These are phyloP conservation scores for Lomographa bimaculata DNA, from an alignment of 2,888 invertebrate species.

Conservation along the genomic window DNA sequence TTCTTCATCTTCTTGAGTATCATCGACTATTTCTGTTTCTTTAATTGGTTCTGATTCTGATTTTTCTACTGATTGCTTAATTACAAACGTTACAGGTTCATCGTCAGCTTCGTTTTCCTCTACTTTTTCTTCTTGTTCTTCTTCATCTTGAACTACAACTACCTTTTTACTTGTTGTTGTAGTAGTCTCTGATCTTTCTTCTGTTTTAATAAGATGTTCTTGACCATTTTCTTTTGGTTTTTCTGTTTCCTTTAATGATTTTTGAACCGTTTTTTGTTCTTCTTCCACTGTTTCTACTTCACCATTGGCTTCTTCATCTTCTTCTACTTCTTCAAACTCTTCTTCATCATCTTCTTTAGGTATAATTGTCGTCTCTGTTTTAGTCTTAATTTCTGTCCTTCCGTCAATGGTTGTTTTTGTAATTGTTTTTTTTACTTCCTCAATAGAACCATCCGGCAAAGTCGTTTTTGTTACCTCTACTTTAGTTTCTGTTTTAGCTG, in stretches of 20 bases:
- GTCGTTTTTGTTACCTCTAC: slow-evolving; percentile 68
- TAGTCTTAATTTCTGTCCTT: slow-evolving; percentile 69
- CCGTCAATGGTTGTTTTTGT: slow-evolving; percentile 74
- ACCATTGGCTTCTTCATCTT: slow-evolving; percentile 50
- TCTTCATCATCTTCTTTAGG: slow-evolving; percentile 65
- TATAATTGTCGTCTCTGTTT: slow-evolving; percentile 68
- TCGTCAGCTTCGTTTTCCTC: slow-evolving; percentile 46
- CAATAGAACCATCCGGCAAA: slow-evolving; percentile 66
- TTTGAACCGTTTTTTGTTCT: no score
- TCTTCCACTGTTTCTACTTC: slow-evolving; percentile 36
- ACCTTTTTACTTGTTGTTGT: slow-evolving; percentile 63
- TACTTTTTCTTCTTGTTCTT: slow-evolving; percentile 49
- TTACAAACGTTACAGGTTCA: slow-evolving; percentile 40
- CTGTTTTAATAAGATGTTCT: slow-evolving; percentile 51
- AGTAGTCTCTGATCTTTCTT: slow-evolving; percentile 62
- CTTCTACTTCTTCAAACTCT: slow-evolving; percentile 56
- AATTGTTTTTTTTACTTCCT: slow-evolving; percentile 72
- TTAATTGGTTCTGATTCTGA: slow-evolving; percentile 24
- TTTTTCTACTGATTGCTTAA: slow-evolving; percentile 37
- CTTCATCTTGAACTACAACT: slow-evolving; percentile 53
- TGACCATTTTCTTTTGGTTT: slow-evolving; percentile 46
- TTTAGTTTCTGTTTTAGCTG: slow-evolving; percentile 71
- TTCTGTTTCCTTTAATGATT: slow-evolving; percentile 24
- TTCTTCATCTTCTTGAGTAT: slow-evolving; percentile 23
- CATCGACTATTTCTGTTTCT: slow-evolving; percentile 21